Evolutionary conservation across 2,797 vertebrate genomes (phyloP), one percentile per base, ranked within the genome.

Genomic region (Aeoliscus strigatus): DNA sequence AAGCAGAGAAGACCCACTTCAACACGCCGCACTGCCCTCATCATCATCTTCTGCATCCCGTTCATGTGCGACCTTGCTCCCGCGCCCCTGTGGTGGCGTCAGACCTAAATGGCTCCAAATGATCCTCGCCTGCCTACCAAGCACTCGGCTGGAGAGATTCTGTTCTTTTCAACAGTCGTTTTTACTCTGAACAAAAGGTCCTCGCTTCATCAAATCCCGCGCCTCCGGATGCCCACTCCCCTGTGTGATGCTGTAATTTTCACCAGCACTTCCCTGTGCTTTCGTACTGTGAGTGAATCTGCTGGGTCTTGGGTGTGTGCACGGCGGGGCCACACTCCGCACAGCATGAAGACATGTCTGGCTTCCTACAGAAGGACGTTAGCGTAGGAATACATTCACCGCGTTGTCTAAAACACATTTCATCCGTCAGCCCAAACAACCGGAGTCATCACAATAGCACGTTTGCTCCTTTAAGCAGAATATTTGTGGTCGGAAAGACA

Each of bases 161-260:
- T 72, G 46, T 51, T 48, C 66, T 63, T 62, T 53, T 42, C 50
- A 38, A 55, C 73, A 61, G 50, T 75, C 62, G 55, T 77, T 79
- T 82, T 56, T 3, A 11, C 54, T 48, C 64, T 64, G 72, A 81
- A 83, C 80, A 86, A 82, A 77, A 81, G 71, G 73, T 76, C 68
- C 70, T 77, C 77, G 73, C 79, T 79, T 82, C 79, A 74, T 79
- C 75, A 77, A 76, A 77, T 81, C 75, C 72, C 31, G 28, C 60
- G 43, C 64, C 73, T 75, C 74, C 72, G 53, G 49, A 72, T 66
- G 66, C 77, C 73, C 73, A 76, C 75, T 80, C 80, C 70, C 77
- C 57, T n/a, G 73, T 62, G 77, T 36, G 44, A 66, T 46, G 60
- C 71, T 73, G 74, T 81, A 58, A 83, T 86, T 85, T 84, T 84